Conservation (phyloP, 2,888 invertebrate genomes). For the Dichetophora obliterata region DNA sequence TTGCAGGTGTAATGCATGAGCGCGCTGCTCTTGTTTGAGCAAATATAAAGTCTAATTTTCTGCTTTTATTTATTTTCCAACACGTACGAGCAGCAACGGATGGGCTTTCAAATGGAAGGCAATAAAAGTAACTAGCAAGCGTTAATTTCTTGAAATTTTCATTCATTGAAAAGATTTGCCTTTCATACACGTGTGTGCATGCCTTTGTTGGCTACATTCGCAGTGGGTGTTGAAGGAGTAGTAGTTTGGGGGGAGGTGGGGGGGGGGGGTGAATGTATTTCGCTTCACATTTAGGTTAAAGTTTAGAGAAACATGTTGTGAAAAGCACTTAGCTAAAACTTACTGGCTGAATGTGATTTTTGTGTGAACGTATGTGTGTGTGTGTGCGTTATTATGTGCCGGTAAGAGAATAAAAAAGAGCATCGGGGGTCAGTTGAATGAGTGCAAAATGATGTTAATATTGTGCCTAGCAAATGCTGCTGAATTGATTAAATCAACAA, state of each 20-base stretch:
- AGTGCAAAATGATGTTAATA: not conserved
- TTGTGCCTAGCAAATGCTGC: not conserved
- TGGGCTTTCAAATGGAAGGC: not conserved
- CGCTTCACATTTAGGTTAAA: not conserved
- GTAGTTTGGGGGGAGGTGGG: not conserved
- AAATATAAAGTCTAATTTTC: slow-evolving; percentile 29
- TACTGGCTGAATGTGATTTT: not conserved
- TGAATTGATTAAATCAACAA: not conserved
- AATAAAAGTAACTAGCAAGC: not conserved
- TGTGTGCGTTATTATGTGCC: too few species aligned
- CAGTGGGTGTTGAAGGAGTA: not conserved
- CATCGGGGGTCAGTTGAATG: too few species aligned
- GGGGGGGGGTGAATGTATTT: not conserved
- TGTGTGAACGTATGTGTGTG: not conserved
- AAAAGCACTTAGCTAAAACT: not conserved
- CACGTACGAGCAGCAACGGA: not conserved
- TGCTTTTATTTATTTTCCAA: not conserved
- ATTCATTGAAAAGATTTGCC: slow-evolving; percentile 20
- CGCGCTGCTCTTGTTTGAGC: not conserved
- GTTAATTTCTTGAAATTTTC: slow-evolving; percentile 22
- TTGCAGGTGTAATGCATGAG: slow-evolving; percentile 37
- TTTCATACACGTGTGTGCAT: not conserved
- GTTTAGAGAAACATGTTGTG: not conserved
- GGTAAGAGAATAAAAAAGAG: too few species aligned
- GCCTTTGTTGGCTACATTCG: not conserved